These are phyloP conservation scores for Nannobrachium achirus DNA, from an alignment of 2,113 vertebrate genomes.

Conservation along the genomic window DNA sequence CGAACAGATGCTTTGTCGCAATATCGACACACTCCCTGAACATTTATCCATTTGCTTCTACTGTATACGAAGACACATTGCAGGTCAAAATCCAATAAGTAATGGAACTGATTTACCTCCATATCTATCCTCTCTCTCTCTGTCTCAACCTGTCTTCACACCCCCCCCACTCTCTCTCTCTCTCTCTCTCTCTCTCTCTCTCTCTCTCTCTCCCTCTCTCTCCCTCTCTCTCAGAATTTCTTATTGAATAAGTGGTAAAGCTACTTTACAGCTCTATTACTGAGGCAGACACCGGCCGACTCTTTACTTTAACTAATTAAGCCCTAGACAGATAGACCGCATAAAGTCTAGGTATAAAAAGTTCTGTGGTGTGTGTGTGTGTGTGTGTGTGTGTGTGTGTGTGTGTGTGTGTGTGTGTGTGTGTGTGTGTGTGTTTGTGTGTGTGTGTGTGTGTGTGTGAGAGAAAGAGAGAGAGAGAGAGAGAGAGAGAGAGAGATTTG, in stretches of 20 bases:
- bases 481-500: too few species aligned
- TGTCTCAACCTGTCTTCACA: conserved; percentile 5
- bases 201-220: background rate
- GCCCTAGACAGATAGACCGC: conserved; percentile 43
- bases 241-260: conserved; percentile 71
- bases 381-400: background rate
- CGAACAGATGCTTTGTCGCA: too few species aligned
- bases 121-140: conserved; percentile 31
- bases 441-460: conserved; percentile 13
- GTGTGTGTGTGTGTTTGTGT: background rate
- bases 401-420: too few species aligned
- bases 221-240: conserved; percentile 30
- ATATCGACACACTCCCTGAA: too few species aligned
- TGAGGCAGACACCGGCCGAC: conserved; percentile 28
- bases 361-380: background rate
- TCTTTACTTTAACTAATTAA: conserved; percentile 74
- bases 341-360: conserved; percentile 44
- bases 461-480: too few species aligned
- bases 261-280: conserved; percentile 66
- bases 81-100: conserved; percentile 56
- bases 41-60: too few species aligned
- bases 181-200: background rate
- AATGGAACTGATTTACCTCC: conserved; percentile 68
- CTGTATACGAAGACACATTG: too few species aligned
- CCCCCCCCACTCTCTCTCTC: background rate